Evolutionary conservation across 2,888 invertebrate genomes (phyloP).

Genomic region (Sturmia bella): DNA sequence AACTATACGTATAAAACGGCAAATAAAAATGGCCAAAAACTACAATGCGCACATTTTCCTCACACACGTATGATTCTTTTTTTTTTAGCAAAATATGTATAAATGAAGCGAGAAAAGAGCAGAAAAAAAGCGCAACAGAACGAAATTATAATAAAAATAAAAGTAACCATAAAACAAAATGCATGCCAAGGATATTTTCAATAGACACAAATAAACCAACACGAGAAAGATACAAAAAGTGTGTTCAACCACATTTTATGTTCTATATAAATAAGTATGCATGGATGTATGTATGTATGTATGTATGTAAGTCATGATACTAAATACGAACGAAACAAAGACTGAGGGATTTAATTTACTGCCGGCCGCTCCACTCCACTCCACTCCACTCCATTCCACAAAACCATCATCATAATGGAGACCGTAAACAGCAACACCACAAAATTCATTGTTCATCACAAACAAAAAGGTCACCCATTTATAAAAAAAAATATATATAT

Average conservation of each 20-base stretch:
- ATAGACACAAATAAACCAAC: slow-evolving; percentile 52
- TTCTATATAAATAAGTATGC: slow-evolving; percentile 19
- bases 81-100: slow-evolving; percentile 29
- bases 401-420: not conserved
- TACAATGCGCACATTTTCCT: slow-evolving; percentile 41
- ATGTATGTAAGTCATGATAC: slow-evolving; percentile 28
- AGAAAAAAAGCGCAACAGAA: slow-evolving; percentile 12
- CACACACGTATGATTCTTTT: slow-evolving; percentile 9
- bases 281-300: no score
- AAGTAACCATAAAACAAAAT: slow-evolving; percentile 64
- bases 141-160: slow-evolving; percentile 47
- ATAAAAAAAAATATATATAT: no score
- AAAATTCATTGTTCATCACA: slow-evolving; percentile 27
- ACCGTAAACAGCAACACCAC: slow-evolving; percentile 20
- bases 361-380: slow-evolving; percentile 3
- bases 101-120: slow-evolving; percentile 46
- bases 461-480: slow-evolving; percentile 48
- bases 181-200: slow-evolving; percentile 68
- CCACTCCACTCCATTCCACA: not conserved
- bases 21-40: slow-evolving; percentile 40
- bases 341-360: slow-evolving; percentile 32
- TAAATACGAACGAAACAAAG: not conserved
- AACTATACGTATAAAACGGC: slow-evolving; percentile 1
- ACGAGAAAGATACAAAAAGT: slow-evolving; percentile 7
- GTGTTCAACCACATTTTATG: slow-evolving; percentile 50